Base-by-base conservation (phyloP, 1,140 invertebrate species). In the Microplitis mediator region DNA sequence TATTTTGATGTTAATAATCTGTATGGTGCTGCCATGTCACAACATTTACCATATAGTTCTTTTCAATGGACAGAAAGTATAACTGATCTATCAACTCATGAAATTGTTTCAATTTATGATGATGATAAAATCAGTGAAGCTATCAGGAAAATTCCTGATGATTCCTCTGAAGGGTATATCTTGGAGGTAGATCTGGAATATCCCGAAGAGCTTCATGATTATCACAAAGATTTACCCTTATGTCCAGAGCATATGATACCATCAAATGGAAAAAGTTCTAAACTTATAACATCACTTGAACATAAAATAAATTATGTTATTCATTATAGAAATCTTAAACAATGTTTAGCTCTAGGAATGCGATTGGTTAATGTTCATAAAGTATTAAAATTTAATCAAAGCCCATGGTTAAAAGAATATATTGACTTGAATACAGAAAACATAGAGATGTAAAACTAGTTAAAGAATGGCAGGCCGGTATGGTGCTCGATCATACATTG, bases 151-250 rank as follows among this genome's bases (percentile, higher is more conserved):
- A 77, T 85, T 56, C 36, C 78, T 14, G 76, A 87, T 75, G 79
- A 87, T 81, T 76, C 79, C 61, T 23, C 76, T 16, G 76, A 70
- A 54, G 89, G 90, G 2, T 91, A 86, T 73, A 87, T 90, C 62
- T 77, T 91, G 39, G 89, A 91, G 52, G 70, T 75, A 4, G 74
- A 72, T 50, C 13, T 72, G 4, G 70, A 75, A 35, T 72, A 75
- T 62, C 82, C 82, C 56, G 75, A 76, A 39, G 3, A 81, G 11
- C 56, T 90, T 16, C 90, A 90, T 80, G 81, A 90, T 74, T 5
- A 14, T 2, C 88, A 90, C 79, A 85, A 82, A 72, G 85, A 89
- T 74, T 87, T 89, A 45, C 89, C 88, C 32, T 85, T 89, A 73
- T 85, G 84, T 72, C 77, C 85, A 8, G 83, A 88, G 76, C 81